These are phyloP conservation scores for Muscicapa comitata DNA, from an alignment of 2,797 vertebrate genomes.

Conservation along the genomic window DNA sequence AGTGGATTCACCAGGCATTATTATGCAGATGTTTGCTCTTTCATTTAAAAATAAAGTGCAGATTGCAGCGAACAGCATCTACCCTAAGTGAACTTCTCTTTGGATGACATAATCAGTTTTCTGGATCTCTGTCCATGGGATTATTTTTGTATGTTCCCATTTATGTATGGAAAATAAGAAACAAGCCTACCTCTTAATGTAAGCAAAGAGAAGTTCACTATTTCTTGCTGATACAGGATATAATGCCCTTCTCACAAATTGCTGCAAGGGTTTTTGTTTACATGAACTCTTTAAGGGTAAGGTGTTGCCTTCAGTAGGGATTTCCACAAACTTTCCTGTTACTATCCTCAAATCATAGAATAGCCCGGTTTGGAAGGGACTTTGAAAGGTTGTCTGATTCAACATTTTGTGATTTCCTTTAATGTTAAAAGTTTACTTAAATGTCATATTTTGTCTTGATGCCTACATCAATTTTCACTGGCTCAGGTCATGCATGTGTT, in stretches of 20 bases:
- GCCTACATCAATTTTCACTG: neutral
- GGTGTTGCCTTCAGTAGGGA: neutral
- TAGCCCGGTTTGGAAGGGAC: neutral
- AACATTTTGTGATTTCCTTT: neutral
- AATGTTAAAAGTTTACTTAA: neutral
- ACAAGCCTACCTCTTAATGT: neutral
- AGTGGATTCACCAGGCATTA: neutral
- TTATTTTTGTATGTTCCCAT: neutral
- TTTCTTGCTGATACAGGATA: neutral
- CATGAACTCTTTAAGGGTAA: neutral
- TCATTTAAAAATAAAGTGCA: neutral
- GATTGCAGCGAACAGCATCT: neutral
- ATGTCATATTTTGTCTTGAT: neutral
- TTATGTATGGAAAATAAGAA: neutral
- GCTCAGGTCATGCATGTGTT: neutral
- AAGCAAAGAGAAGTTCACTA: neutral
- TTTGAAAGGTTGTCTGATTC: neutral
- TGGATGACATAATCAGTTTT: neutral
- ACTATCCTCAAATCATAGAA: neutral
- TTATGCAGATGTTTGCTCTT: neutral
- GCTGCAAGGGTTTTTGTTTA: neutral
- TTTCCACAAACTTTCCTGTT: neutral
- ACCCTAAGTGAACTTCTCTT: neutral
- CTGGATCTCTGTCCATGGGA: neutral
- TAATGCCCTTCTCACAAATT: neutral